Percentiles rank a stretch among this genome's conserved stretches.
phyloP scores from a whole-genome alignment of 2,797 vertebrate genomes.

The Sebastolobus alascanus region DNA sequence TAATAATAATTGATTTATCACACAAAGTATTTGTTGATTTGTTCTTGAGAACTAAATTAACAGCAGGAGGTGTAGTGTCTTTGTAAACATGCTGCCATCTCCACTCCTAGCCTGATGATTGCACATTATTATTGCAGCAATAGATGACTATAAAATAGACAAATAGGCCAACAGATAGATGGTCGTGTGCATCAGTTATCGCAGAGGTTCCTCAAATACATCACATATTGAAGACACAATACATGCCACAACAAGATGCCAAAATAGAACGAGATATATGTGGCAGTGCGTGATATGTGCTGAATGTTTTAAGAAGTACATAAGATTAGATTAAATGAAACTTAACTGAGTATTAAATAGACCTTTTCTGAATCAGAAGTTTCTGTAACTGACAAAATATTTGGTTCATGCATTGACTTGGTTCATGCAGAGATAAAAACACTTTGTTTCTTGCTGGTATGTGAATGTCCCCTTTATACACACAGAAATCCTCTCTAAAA shows the following conservation, averaged over 20 bases:
- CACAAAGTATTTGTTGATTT: constrained; percentile 7
- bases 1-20: not conserved
- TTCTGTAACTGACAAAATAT: not conserved
- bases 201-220: not conserved
- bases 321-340: not conserved
- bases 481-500: constrained; percentile 44
- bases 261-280: not conserved
- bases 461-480: not conserved
- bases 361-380: not conserved
- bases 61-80: not conserved
- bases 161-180: not conserved
- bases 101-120: not conserved
- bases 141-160: not conserved
- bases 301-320: not conserved
- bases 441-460: constrained; percentile 2
- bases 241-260: not conserved
- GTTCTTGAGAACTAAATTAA: constrained; percentile 17
- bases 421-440: constrained; percentile 13
- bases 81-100: constrained; percentile 9
- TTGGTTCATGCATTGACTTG: not conserved
- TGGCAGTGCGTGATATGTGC: not conserved
- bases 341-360: not conserved
- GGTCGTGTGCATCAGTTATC: not conserved
- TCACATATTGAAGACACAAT: not conserved
- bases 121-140: not conserved